A percentile compares a stretch with the other conserved stretches of the same genome.
These are phyloP conservation scores for Pristionchus exspectatus DNA, from an alignment of 2,888 invertebrate species.

Conservation along the genomic window DNA sequence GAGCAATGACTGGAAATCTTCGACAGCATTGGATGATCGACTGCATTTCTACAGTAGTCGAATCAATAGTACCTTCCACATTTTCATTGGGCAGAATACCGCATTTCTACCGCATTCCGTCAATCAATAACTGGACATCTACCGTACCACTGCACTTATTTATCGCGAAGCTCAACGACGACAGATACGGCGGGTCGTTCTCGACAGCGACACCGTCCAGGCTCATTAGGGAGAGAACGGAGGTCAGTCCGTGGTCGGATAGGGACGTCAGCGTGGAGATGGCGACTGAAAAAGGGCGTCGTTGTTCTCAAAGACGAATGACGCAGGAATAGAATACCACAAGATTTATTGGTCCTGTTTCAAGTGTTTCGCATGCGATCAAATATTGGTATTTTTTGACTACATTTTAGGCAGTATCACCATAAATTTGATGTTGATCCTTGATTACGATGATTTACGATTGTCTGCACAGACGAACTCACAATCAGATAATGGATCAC, in stretches of 20 bases:
- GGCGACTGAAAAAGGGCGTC: neutral
- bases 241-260: neutral
- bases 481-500: neutral
- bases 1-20: too few relatives aligned
- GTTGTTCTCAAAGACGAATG: too few relatives aligned
- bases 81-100: neutral
- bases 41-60: too few relatives aligned
- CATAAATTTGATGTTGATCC: neutral
- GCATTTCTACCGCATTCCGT: neutral
- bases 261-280: slow-evolving; percentile 23
- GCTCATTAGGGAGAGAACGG: neutral
- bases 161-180: neutral
- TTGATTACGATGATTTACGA: neutral
- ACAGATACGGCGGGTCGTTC: slow-evolving; percentile 20
- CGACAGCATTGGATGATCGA: too few relatives aligned
- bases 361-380: too few relatives aligned
- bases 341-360: too few relatives aligned
- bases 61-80: neutral
- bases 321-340: too few relatives aligned
- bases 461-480: neutral
- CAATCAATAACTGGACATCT: neutral
- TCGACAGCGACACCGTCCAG: slow-evolving; percentile 21
- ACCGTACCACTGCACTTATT: slow-evolving; percentile 29
- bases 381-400: too few relatives aligned
- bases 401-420: too few relatives aligned